Evolutionary conservation across 2,797 vertebrate genomes (phyloP), one percentile per base, ranked within the genome.

Genomic region (Cossypha polioptera): DNA sequence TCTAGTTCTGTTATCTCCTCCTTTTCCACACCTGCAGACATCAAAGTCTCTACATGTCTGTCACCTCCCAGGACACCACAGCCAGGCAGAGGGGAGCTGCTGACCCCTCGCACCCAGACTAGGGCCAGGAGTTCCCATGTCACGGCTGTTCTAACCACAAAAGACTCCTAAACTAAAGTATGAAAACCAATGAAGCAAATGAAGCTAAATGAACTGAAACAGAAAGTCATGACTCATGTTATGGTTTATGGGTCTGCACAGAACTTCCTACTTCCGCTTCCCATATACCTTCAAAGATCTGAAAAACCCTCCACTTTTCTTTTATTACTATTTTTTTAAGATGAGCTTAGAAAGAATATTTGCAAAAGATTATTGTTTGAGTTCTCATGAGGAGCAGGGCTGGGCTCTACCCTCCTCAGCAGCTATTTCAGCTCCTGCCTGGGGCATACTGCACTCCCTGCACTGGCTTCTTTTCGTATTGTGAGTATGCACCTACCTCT

Each of bases 191-290:
- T 10, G 50, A 51, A 87, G 57, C 63, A 76, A n/a, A n/a, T n/a
- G n/a, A 40, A 82, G 50, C 26, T 42, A 77, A 63, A 53, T 43
- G 43, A 91, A 89, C 21, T 7, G 61, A 85, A 96, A 17, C 51
- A 93, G 63, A 94, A 95, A 89, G 89, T 93, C 57, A 36, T 95
- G 87, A 94, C 55, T 95, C 92, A 83, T 35, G 8, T 35, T 26
- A 26, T 20, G 10, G 53, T 33, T 5, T 17, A 40, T 33, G 42
- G 75, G 26, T 67, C 50, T 57, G 43, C 42, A 71, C 36, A 67
- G 78, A 71, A 79, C 62, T 95, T 62, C 66, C 40, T 73, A 13
- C 13, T 53, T 9, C 5, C 13, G 54, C 57, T 82, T 94, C 81
- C 63, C 38, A 5, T 22, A 17, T 15, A 47, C 10, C 21, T 85